Percentiles rank a stretch among this genome's conserved stretches.
Conservation (phyloP, 2,113 vertebrate genomes). For the Sturnus vulgaris region DNA sequence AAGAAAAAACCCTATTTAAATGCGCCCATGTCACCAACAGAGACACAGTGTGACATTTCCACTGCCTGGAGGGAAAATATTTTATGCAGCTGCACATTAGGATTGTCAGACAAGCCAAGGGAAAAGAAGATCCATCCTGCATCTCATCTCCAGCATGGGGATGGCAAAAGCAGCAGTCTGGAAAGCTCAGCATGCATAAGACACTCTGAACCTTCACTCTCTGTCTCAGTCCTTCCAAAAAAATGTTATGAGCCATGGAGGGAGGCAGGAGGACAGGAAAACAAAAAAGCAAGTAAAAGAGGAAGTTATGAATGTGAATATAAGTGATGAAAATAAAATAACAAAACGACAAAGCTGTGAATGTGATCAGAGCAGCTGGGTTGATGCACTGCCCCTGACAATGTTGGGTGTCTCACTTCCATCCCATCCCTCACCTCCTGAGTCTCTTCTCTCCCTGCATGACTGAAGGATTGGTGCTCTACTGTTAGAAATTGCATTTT, state of each 20-base stretch:
- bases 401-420: not conserved
- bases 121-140: constrained; percentile 5
- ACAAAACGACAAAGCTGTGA: not conserved
- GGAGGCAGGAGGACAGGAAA: not conserved
- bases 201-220: not conserved
- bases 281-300: not conserved
- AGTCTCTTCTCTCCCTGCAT: not conserved
- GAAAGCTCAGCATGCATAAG: not conserved
- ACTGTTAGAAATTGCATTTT: not conserved
- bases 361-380: not conserved
- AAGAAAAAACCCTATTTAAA: not conserved
- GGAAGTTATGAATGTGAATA: not conserved
- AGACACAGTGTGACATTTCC: not conserved
- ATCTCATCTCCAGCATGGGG: not conserved
- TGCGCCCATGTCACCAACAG: not conserved
- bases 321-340: not conserved
- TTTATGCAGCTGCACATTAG: constrained; percentile 12
- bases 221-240: not conserved
- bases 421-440: not conserved
- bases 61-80: constrained; percentile 16
- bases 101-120: constrained; percentile 24
- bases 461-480: not conserved
- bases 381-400: not conserved
- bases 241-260: not conserved
- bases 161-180: constrained; percentile 1